Evolutionary conservation across 2,888 invertebrate species (phyloP), one percentile per base, ranked within the genome.

Genomic region (Tolmerus cingulatus): DNA sequence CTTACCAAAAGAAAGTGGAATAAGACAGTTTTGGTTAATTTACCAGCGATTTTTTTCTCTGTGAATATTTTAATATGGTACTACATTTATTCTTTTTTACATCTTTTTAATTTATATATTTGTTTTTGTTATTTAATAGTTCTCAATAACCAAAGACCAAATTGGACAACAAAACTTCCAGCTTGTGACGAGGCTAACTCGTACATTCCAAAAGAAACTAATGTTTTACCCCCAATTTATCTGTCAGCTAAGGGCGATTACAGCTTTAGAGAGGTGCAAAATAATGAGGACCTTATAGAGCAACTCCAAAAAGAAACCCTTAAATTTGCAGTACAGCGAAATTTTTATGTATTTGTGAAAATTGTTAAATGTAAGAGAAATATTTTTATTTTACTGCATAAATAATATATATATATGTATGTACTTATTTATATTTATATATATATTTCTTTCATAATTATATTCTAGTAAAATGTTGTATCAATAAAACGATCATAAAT

Each of bases 251-350:
- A 91, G 57, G 90, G 90, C 85, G 92, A 92, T 87, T 90, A 90
- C 87, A 90, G 91, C 74, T 92, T 91, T 82, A 91, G 91, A 84
- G 91, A 92, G 88, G 91, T 92, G 87, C 92, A 93, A 87, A 95
- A 95, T 89, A 93, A 94, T 88, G 93, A 92, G 3, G 93, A 93
- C 27, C 93, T 95, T 1, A 93, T 95, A 74, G 94, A 94, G 89
- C 93, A 93, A 78, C 90, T 95, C 88, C 94, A 94, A 89, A 93
- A 93, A 74, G 94, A 95, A 90, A 94, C 95, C 86, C 93, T 96
- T 19, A 95, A 94, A 90, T 97, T 97, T 92, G 95, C 96, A 9
- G 92, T 97, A 43, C 96, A 96, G 91, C 94, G 95, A 88, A 97
- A 97, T 92, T 94, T 97, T 76, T 95, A 94, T 91, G 95, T 97